These are phyloP conservation scores for Oscheius sp. DNA, from an alignment of 2,888 invertebrate species.

Conservation along the genomic window DNA sequence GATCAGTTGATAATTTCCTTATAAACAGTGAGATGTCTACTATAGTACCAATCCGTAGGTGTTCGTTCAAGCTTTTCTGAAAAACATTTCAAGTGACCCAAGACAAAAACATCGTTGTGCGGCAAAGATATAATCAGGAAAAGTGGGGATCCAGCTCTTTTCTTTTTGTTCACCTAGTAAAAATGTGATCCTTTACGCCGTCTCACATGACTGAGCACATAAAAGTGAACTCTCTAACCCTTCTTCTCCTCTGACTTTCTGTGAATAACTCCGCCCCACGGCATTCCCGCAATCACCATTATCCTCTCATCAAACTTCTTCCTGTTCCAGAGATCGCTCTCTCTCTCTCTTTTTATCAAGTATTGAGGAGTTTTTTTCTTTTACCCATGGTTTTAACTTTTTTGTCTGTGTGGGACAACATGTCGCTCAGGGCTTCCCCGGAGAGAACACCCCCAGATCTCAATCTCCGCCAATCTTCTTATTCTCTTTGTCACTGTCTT, in stretches of 20 bases:
- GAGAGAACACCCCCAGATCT: slow-evolving; percentile 27
- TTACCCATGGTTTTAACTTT: background rate
- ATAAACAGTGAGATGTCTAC: background rate
- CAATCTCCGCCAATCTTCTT: slow-evolving; percentile 21
- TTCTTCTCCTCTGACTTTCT: background rate
- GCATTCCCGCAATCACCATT: background rate
- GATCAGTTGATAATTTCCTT: background rate
- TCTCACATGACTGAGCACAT: background rate
- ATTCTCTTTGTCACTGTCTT: slow-evolving; percentile 29
- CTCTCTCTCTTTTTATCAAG: background rate
- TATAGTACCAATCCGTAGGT: too few relatives aligned
- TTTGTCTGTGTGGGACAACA: slow-evolving; percentile 1
- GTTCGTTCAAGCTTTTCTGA: too few relatives aligned
- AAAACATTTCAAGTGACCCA: too few relatives aligned
- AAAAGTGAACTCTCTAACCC: slow-evolving; percentile 2
- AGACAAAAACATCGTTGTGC: too few relatives aligned
- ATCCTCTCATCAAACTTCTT: background rate
- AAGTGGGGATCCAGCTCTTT: too few relatives aligned
- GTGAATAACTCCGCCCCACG: background rate
- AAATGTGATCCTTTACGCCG: too few relatives aligned
- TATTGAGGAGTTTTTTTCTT: background rate
- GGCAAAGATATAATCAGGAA: too few relatives aligned
- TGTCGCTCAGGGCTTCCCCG: slow-evolving; percentile 31
- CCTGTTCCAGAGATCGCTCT: too few relatives aligned
- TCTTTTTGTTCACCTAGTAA: too few relatives aligned